Evolutionary conservation across 2,888 invertebrate species (phyloP).

Genomic region (Epirrhoe tristata): DNA sequence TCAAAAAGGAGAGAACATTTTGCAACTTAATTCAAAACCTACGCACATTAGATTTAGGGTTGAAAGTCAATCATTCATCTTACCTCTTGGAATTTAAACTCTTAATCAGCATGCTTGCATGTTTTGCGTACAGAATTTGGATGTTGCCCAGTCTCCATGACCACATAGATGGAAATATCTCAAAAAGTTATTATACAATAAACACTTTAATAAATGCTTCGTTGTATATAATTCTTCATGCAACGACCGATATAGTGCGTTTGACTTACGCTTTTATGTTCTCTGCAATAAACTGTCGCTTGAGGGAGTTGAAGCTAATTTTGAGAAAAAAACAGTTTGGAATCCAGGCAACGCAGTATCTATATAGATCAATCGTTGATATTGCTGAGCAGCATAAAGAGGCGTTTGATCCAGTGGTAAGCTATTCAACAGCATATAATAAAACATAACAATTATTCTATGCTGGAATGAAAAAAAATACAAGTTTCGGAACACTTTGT

Average conservation of each 20-base stretch:
- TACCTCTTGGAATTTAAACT: slow-evolving; percentile 9
- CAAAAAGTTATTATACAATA: neutral
- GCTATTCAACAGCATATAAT: neutral
- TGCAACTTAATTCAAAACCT: slow-evolving; percentile 12
- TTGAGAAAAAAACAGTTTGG: slow-evolving; percentile 3
- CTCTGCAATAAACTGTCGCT: slow-evolving; percentile 20
- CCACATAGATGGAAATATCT: neutral
- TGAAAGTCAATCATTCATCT: neutral
- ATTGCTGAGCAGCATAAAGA: slow-evolving; percentile 24
- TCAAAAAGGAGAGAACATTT: slow-evolving; percentile 9
- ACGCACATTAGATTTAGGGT: slow-evolving; percentile 10
- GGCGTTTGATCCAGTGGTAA: slow-evolving; percentile 23
- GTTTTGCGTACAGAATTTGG: neutral
- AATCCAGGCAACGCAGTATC: slow-evolving; percentile 6
- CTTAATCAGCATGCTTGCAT: neutral
- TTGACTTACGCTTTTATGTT: slow-evolving; percentile 12
- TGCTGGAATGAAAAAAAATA: no score
- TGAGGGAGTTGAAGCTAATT: neutral
- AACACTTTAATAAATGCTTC: neutral
- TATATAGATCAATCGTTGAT: slow-evolving; percentile 30
- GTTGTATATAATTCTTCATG: neutral
- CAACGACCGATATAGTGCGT: neutral
- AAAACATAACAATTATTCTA: no score
- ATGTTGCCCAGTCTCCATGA: neutral
- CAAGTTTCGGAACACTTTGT: no score